phyloP scores from a whole-genome alignment of 2,888 invertebrate genomes.

The Rhamnusium bicolor region DNA sequence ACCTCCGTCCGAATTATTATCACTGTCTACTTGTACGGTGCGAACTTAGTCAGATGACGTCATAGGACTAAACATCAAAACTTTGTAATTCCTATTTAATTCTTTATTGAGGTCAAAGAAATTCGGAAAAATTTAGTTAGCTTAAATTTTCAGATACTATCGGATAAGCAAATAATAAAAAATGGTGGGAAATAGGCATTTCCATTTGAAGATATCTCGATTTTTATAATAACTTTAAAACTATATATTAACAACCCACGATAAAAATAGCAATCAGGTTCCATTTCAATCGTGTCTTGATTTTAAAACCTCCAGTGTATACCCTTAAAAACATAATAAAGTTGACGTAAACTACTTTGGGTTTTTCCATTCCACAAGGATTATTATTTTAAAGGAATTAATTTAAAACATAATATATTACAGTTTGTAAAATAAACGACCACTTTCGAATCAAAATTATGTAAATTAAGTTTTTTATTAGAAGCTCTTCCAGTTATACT shows the following conservation, averaged over 20 bases:
- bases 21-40: too few relatives aligned
- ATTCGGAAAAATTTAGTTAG: too few relatives aligned
- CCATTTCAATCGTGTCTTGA: not conserved
- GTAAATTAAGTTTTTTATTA: constrained; percentile 14
- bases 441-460: constrained; percentile 22
- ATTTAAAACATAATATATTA: constrained; percentile 27
- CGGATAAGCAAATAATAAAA: too few relatives aligned
- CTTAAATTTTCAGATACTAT: too few relatives aligned
- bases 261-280: not conserved
- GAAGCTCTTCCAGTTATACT: constrained; percentile 17
- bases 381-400: constrained; percentile 21
- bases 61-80: too few relatives aligned
- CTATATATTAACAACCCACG: not conserved
- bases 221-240: too few relatives aligned
- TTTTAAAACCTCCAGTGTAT: not conserved
- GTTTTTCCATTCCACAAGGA: not conserved
- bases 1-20: too few relatives aligned
- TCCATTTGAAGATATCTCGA: too few relatives aligned
- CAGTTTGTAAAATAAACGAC: constrained; percentile 16
- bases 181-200: too few relatives aligned
- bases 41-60: too few relatives aligned
- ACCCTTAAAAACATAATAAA: constrained; percentile 1
- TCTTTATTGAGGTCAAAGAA: too few relatives aligned
- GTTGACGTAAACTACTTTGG: constrained; percentile 9
- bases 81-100: too few relatives aligned